phyloP scores from a whole-genome alignment of 2,888 invertebrate species.

The Malachius bipustulatus region DNA sequence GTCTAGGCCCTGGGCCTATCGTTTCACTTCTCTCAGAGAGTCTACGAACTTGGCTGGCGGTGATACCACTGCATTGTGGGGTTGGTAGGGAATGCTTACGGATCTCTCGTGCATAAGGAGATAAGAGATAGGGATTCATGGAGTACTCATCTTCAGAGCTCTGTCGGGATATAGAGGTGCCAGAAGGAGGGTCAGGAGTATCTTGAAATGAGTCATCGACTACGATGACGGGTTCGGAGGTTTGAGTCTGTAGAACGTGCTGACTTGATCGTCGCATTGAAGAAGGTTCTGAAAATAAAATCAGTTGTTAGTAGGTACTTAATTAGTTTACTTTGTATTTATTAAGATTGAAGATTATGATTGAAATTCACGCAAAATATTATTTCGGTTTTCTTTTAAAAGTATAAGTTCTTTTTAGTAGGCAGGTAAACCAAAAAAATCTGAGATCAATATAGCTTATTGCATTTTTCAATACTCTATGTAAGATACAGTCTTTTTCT shows the following conservation, averaged over 20 bases:
- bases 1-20: slow-evolving; percentile 62
- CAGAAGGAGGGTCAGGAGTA: slow-evolving; percentile 40
- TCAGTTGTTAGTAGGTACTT: too few relatives aligned
- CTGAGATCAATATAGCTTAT: too few relatives aligned
- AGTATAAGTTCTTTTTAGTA: too few relatives aligned
- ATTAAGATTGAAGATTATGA: too few relatives aligned
- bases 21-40: slow-evolving; percentile 66
- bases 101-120: slow-evolving; percentile 61
- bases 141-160: slow-evolving; percentile 63
- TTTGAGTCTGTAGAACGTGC: slow-evolving; percentile 42
- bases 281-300: slow-evolving; percentile 10
- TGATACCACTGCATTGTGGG: slow-evolving; percentile 74
- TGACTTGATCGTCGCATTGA: slow-evolving; percentile 55
- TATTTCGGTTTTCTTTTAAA: too few relatives aligned
- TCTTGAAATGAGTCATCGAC: slow-evolving; percentile 68
- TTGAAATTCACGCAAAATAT: too few relatives aligned
- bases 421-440: too few relatives aligned
- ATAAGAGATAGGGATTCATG: slow-evolving; percentile 64
- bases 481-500: too few relatives aligned
- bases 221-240: slow-evolving; percentile 63
- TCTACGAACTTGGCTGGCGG: slow-evolving; percentile 75
- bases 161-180: slow-evolving; percentile 23
- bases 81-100: slow-evolving; percentile 76
- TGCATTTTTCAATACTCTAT: too few relatives aligned
- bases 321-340: too few relatives aligned